phyloP scores from a whole-genome alignment of 1,140 invertebrate species.

The Magallana angulata region DNA sequence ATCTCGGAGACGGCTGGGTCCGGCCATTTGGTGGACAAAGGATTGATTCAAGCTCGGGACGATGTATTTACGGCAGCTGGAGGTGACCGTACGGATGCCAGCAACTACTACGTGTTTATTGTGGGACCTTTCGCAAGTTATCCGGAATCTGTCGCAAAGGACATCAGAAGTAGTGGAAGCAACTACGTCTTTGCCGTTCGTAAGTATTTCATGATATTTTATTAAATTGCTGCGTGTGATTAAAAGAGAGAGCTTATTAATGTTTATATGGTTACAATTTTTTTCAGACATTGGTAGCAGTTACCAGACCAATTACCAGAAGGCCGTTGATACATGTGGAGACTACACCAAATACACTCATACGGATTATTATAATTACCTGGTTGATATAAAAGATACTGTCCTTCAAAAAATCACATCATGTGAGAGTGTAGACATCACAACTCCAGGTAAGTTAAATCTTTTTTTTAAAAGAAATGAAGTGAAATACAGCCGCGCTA shows the following conservation, averaged over 20 bases:
- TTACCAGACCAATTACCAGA: background rate
- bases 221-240: too few relatives aligned
- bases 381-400: background rate
- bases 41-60: background rate
- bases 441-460: background rate
- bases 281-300: background rate
- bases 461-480: background rate
- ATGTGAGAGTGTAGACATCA: background rate
- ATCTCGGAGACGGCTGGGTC: background rate
- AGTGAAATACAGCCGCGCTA: background rate
- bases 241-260: background rate
- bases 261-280: background rate
- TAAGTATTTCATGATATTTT: background rate
- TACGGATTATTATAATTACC: background rate
- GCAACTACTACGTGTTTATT: background rate
- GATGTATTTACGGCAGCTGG: background rate
- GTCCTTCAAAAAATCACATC: background rate
- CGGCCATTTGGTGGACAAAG: background rate
- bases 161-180: background rate
- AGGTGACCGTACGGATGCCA: background rate
- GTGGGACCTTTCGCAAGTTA: background rate
- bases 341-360: background rate
- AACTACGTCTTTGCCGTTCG: background rate
- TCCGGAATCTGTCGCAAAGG: background rate
- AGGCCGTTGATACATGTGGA: background rate